These are phyloP conservation scores for Diuraphis noxia DNA, from an alignment of 1,140 invertebrate genomes.

Conservation along the genomic window DNA sequence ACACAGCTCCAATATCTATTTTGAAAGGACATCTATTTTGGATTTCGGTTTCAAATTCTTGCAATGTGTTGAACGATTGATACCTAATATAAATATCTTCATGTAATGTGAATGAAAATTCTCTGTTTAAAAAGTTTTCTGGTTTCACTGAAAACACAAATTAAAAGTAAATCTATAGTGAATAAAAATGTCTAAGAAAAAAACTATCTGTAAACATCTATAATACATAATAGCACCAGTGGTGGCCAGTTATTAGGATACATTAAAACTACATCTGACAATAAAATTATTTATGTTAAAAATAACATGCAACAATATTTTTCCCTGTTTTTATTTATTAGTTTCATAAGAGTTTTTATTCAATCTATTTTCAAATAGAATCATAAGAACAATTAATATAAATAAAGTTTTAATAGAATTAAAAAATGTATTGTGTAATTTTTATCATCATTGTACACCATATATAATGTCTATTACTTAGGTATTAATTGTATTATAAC, in stretches of 20 bases:
- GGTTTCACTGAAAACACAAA: constrained; percentile 65
- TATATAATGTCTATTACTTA: no score
- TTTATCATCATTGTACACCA: no score
- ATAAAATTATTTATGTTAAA: no score
- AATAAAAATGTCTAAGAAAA: neutral
- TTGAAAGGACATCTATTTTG: constrained; percentile 81
- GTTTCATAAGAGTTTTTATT: no score
- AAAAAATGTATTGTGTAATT: no score
- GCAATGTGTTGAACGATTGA: constrained; percentile 79
- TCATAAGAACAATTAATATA: no score
- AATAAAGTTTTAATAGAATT: no score
- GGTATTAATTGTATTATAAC: no score
- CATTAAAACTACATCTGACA: neutral
- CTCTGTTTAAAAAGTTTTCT: constrained; percentile 77
- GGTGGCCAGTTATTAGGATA: neutral
- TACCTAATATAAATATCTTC: constrained; percentile 94
- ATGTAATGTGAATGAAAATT: constrained; percentile 93
- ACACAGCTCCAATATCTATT: constrained; percentile 96
- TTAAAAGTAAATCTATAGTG: neutral
- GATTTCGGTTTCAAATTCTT: constrained; percentile 82
- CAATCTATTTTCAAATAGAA: no score
- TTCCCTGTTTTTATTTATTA: neutral
- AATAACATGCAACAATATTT: neutral
- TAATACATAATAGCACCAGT: neutral
- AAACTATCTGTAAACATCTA: neutral